Percentiles rank a stretch among this genome's conserved stretches.
phyloP scores from a whole-genome alignment of 2,797 vertebrate genomes.

The Sebastes hopkinsi region DNA sequence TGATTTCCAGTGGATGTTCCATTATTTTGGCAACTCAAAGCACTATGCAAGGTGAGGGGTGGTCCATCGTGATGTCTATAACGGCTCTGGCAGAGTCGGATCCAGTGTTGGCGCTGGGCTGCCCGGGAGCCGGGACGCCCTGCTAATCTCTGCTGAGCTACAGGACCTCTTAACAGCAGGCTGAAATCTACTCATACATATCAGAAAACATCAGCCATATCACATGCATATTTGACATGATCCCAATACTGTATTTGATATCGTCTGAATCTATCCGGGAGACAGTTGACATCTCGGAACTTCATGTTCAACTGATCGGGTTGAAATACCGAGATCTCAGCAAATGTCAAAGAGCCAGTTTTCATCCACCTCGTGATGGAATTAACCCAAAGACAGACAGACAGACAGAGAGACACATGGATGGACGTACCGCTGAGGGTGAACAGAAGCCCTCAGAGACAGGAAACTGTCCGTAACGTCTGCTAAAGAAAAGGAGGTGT shows the following conservation, averaged over 20 bases:
- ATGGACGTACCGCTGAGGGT: not conserved
- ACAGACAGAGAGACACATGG: not conserved
- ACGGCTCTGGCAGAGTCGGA: constrained; percentile 13
- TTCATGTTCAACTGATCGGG: constrained; percentile 2
- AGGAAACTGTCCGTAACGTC: constrained; percentile 4
- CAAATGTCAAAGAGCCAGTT: not conserved
- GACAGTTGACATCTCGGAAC: constrained; percentile 3
- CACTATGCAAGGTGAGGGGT: constrained; percentile 66
- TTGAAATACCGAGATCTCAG: not conserved
- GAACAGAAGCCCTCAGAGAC: constrained; percentile 16
- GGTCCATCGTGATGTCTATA: constrained; percentile 37
- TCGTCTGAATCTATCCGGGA: not conserved
- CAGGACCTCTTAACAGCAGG: constrained; percentile 18
- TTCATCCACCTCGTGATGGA: constrained; percentile 22
- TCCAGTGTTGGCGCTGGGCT: not conserved
- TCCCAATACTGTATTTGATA: constrained; percentile 14
- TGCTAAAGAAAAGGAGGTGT: not conserved
- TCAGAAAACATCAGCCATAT: constrained; percentile 65
- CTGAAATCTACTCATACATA: constrained; percentile 62
- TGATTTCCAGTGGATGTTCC: constrained; percentile 27
- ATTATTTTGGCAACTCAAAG: constrained; percentile 49
- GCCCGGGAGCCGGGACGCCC: not conserved
- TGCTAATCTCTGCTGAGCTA: constrained; percentile 29
- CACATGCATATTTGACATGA: constrained; percentile 19
- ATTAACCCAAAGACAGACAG: constrained; percentile 44